Evolutionary conservation across 2,888 invertebrate genomes (phyloP).

Genomic region (Drosophila infuscata): DNA sequence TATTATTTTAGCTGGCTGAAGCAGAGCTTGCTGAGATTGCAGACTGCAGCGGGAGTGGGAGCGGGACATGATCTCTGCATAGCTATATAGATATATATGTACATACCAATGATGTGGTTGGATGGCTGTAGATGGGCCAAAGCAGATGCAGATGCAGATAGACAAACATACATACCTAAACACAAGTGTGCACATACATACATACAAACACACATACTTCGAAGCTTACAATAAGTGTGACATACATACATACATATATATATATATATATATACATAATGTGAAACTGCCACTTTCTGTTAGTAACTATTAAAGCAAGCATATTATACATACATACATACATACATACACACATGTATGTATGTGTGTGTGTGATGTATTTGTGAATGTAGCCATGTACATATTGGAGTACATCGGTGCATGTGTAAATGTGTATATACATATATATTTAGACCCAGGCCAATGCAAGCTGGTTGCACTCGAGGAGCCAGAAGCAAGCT

Average conservation of each 20-base stretch:
- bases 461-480: conserved; percentile 3
- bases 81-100: not conserved
- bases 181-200: not conserved
- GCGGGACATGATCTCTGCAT: not conserved
- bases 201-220: not conserved
- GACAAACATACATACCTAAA: not conserved
- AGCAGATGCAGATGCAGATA: not conserved
- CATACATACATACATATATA: not conserved
- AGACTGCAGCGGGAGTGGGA: not conserved
- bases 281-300: conserved; percentile 55
- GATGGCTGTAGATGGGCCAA: not conserved
- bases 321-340: conserved; percentile 17
- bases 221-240: conserved; percentile 6
- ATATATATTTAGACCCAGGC: not conserved
- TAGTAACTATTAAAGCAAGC: conserved; percentile 25
- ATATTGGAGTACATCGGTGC: not conserved
- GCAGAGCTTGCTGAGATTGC: conserved; percentile 22
- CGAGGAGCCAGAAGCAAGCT: not conserved
- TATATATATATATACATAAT: conserved; percentile 15
- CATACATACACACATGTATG: conserved; percentile 2
- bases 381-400: conserved; percentile 16
- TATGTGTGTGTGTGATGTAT: conserved; percentile 15
- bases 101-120: not conserved
- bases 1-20: not conserved
- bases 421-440: conserved; percentile 3